Evolutionary conservation across 2,888 invertebrate genomes (phyloP).

Genomic region (Psylliodes chrysocephalus): DNA sequence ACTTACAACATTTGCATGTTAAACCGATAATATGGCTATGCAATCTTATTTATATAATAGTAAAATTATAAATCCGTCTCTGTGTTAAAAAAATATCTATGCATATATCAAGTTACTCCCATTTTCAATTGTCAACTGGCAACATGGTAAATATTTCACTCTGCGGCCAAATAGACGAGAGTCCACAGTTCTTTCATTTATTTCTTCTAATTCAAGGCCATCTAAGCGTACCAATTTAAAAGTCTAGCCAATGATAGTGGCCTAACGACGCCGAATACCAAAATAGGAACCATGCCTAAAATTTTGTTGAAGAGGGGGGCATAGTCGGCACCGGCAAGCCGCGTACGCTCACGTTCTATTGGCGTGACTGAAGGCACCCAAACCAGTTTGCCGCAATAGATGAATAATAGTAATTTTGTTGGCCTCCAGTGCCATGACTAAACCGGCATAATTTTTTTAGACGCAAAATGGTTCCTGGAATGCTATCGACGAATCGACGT

Average conservation of each 20-base stretch:
- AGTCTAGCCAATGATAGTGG: conserved; percentile 47
- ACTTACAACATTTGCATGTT: too few species aligned
- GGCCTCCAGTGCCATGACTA: conserved; percentile 43
- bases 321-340: neutral
- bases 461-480: conserved; percentile 28
- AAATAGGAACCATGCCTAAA: conserved; percentile 49
- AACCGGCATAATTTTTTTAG: conserved; percentile 17
- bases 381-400: conserved; percentile 50
- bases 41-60: too few species aligned
- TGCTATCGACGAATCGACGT: neutral
- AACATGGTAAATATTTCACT: too few species aligned
- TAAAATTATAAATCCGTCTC: too few species aligned
- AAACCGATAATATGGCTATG: too few species aligned
- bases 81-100: too few species aligned
- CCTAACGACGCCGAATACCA: conserved; percentile 40
- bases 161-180: too few species aligned
- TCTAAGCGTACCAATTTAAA: conserved; percentile 49
- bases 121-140: too few species aligned
- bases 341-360: conserved; percentile 43
- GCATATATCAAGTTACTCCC: too few species aligned
- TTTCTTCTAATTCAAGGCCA: conserved; percentile 55
- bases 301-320: conserved; percentile 49
- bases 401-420: conserved; percentile 46
- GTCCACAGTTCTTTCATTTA: conserved; percentile 47
- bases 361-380: conserved; percentile 45